These are phyloP conservation scores for Tolmerus cingulatus DNA, from an alignment of 2,888 invertebrate species.

Conservation along the genomic window DNA sequence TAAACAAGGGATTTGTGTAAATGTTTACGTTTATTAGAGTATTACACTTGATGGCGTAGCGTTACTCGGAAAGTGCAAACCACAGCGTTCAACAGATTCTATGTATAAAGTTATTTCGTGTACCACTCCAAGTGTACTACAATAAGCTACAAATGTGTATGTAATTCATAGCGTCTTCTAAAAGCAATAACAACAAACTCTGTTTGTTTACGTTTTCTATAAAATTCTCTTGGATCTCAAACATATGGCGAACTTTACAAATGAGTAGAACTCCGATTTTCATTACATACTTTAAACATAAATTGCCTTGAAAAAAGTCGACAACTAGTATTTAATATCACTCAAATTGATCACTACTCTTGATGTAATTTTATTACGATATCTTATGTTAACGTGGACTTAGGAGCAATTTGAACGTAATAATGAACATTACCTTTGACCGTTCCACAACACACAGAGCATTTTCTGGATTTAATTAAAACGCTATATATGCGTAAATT, in stretches of 20 bases:
- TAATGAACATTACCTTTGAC: no score
- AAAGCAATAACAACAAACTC: constrained; percentile 42
- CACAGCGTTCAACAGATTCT: constrained; percentile 29
- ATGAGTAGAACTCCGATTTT: neutral
- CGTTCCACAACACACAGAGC: no score
- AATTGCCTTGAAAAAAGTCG: neutral
- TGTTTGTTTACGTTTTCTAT: neutral
- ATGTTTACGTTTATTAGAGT: constrained; percentile 53
- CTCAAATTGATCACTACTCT: neutral
- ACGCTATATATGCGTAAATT: no score
- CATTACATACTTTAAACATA: neutral
- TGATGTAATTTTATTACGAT: neutral
- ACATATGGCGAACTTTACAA: neutral
- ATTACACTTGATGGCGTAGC: neutral
- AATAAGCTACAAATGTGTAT: constrained; percentile 16
- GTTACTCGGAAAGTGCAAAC: constrained; percentile 38
- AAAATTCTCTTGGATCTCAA: neutral
- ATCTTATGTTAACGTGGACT: no score
- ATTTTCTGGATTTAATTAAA: no score
- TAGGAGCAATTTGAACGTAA: no score
- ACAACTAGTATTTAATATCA: no score
- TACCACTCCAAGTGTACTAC: neutral
- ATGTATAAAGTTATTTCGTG: constrained; percentile 5
- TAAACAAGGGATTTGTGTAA: constrained; percentile 63
- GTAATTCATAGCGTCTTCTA: constrained; percentile 42